Evolutionary conservation across 1,140 invertebrate species (phyloP), one percentile per base, ranked within the genome.

Genomic region (Platyscapa corneri): DNA sequence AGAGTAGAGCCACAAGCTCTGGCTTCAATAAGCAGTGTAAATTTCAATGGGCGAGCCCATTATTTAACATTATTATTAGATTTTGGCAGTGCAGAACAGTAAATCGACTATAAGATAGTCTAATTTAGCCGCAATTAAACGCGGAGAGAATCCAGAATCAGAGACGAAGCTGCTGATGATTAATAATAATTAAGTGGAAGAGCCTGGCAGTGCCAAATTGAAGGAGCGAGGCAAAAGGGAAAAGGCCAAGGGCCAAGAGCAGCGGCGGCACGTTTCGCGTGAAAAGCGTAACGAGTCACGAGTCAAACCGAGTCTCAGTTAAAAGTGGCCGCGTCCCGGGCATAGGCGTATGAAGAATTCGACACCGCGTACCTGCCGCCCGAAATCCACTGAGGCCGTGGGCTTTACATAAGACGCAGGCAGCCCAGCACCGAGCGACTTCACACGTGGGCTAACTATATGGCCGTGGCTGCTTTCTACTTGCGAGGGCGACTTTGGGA

Each of bases 381-480:
- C 27, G 56, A 60, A 60, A 60, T 60, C 56, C 56, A 23, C 3
- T 60, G 5, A 27, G 27, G 56, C 23, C 56, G 20, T 60, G 56
- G 23, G 56, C 56, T 60, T 60, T 60, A 60, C 56, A 27, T 60
- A 60, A 60, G 56, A 27, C 20, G 56, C 56, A 60, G 27, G 20
- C 56, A 27, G 23, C 3, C 18, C 2, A 16, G 18, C 49, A 53
- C 12, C 20, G 27, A 60, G 56, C 56, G 23, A 60, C 56, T 60
- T 46, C 74, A 75, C 80, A 89, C 88, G 90, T 90, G 90, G 90
- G 89, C 89, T 88, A 88, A 86, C 60, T 88, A 91, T 90, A 90
- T 91, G 89, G 90, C 86, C 86, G 87, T 84, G 88, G 86, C 87
- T 88, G 90, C 89, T 91, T 91, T 91, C 90, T 90, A 90, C 87